Evolutionary conservation across 2,797 vertebrate species (phyloP).

Genomic region (Gallinago solitaria): DNA sequence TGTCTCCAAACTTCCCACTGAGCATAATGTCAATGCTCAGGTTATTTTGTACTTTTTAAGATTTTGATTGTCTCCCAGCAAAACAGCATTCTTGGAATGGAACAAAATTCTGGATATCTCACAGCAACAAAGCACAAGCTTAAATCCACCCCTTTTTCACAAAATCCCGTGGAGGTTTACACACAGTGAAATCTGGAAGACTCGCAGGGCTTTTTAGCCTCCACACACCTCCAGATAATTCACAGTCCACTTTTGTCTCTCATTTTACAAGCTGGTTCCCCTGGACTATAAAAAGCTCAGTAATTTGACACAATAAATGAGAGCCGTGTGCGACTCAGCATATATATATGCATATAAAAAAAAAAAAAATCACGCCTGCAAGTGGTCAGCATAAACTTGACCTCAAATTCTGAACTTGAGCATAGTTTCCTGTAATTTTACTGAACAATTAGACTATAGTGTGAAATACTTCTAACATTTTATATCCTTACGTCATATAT

Average conservation of each 20-base stretch:
- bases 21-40: neutral
- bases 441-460: neutral
- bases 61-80: neutral
- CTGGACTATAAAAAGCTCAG: slow-evolving; percentile 42
- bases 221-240: neutral
- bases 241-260: neutral
- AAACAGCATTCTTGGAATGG: neutral
- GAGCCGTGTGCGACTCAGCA: neutral
- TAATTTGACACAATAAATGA: slow-evolving; percentile 30
- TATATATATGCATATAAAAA: neutral
- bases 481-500: neutral
- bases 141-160: neutral
- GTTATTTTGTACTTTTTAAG: neutral
- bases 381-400: neutral
- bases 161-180: neutral
- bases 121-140: neutral
- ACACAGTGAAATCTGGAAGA: neutral
- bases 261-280: neutral
- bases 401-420: neutral
- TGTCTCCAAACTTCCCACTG: neutral
- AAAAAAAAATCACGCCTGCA: neutral
- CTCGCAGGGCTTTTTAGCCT: neutral
- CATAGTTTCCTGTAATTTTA: neutral
- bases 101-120: neutral
- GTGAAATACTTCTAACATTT: neutral